Evolutionary conservation across 2,113 vertebrate species (phyloP), one percentile per base, ranked within the genome.

Genomic region (Leiothrix lutea): DNA sequence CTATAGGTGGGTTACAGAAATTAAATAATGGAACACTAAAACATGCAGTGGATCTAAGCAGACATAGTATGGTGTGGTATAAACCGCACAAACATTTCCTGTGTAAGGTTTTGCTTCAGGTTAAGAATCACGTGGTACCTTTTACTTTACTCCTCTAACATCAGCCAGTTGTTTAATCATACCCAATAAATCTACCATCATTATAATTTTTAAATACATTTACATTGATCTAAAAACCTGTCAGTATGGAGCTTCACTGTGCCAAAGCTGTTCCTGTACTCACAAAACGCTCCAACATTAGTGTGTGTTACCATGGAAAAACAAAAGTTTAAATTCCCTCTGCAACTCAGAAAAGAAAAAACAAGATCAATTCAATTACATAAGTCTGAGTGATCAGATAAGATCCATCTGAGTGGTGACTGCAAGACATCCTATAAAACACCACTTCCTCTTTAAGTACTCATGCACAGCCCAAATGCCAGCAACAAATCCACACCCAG

Each of bases 281-380:
- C 58, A 86, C 40, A 92, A 89, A 89, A 86, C 15, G 35, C 48
- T 93, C 47, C 47, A 85, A 92, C 38, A 53, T 87, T 36, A 80
- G 21, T 29, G 35, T 42, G n/a, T 33, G 75, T 92, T 96, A 86
- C 79, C 65, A 95, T 56, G 54, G 86, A 38, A 91, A 96, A 94
- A 62, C 14, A 80, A 51, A 83, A 77, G 64, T 92, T 90, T 90
- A 70, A 58, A 88, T 64, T 91, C 56, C 35, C 29, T 84, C 72
- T 44, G 28, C 53, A 77, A 56, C 33, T 88, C 45, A 69, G 36
- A 31, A 80, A 88, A 86, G 51, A 10, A 77, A 66, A 94, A 85
- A 58, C 17, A 86, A 74, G 29, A 69, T 50, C 45, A 64, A 70
- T 75, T 74, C 0, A 0, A 29, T 79, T 70, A 56, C 17, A 0